A percentile compares a stretch with the other conserved stretches of the same genome.
Evolutionary conservation across 2,888 invertebrate species (phyloP).

Genomic region (Chromoteleia sp.): DNA sequence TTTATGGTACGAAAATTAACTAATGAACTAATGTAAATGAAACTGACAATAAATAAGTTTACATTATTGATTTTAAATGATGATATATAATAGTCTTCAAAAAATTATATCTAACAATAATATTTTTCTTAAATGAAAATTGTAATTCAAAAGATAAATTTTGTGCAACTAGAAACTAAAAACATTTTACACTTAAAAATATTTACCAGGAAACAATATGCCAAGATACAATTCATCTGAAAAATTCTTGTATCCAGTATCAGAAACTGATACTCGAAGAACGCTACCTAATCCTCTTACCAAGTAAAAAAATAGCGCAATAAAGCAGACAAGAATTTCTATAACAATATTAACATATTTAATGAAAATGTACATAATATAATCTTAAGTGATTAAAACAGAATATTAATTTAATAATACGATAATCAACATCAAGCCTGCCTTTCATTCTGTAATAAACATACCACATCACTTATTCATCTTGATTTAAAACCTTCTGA

Average conservation of each 20-base stretch:
- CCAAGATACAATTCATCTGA: constrained; percentile 33
- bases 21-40: constrained; percentile 5
- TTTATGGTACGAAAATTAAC: constrained; percentile 49
- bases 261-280: constrained; percentile 57
- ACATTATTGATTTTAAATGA: too few relatives aligned
- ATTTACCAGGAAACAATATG: constrained; percentile 17
- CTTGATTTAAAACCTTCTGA: constrained; percentile 7
- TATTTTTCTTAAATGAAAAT: background rate
- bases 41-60: background rate
- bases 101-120: too few relatives aligned
- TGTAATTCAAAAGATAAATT: background rate
- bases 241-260: constrained; percentile 28
- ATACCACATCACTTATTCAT: too few relatives aligned
- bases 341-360: too few relatives aligned
- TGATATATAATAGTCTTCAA: too few relatives aligned
- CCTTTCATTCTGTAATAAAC: too few relatives aligned
- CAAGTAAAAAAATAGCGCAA: constrained; percentile 73
- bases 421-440: too few relatives aligned
- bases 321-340: constrained; percentile 72
- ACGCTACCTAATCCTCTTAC: constrained; percentile 72
- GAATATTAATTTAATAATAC: too few relatives aligned
- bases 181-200: background rate
- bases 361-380: too few relatives aligned
- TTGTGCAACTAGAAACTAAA: constrained; percentile 12
- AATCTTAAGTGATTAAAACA: too few relatives aligned